Percentiles rank a stretch among this genome's conserved stretches.
Evolutionary conservation across 2,797 vertebrate species (phyloP).

Genomic region (Ceryle rudis): DNA sequence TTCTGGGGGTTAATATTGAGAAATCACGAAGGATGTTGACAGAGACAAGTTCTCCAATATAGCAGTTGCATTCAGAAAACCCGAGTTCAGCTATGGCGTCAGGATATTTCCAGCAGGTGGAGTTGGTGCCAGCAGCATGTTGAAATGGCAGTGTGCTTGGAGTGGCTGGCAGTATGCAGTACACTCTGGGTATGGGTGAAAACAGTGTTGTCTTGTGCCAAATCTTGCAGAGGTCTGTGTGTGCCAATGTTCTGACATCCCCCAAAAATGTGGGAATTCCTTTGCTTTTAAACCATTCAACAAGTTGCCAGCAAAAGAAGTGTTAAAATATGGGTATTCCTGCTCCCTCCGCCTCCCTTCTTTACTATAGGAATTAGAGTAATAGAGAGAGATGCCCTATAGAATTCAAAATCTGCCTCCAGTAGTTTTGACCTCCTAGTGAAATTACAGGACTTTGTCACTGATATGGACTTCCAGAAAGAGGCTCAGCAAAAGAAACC

Average conservation of each 20-base stretch:
- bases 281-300: constrained; percentile 5
- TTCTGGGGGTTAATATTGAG: not conserved
- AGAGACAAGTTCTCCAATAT: not conserved
- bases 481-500: not conserved
- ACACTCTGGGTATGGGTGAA: not conserved
- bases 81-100: not conserved
- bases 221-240: not conserved
- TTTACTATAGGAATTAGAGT: not conserved
- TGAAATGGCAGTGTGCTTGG: not conserved
- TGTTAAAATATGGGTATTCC: not conserved
- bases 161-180: not conserved
- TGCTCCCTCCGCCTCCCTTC: not conserved
- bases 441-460: not conserved
- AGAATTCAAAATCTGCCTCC: not conserved
- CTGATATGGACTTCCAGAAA: not conserved
- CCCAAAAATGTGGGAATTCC: not conserved
- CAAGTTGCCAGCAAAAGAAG: not conserved
- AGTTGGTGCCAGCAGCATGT: not conserved
- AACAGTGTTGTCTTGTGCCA: not conserved
- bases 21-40: not conserved
- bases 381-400: not conserved
- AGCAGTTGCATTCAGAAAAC: not conserved
- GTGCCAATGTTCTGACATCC: not conserved
- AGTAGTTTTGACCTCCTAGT: not conserved
- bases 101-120: constrained; percentile 15